phyloP scores from a whole-genome alignment of 2,113 vertebrate species.

The Penelope pileata region DNA sequence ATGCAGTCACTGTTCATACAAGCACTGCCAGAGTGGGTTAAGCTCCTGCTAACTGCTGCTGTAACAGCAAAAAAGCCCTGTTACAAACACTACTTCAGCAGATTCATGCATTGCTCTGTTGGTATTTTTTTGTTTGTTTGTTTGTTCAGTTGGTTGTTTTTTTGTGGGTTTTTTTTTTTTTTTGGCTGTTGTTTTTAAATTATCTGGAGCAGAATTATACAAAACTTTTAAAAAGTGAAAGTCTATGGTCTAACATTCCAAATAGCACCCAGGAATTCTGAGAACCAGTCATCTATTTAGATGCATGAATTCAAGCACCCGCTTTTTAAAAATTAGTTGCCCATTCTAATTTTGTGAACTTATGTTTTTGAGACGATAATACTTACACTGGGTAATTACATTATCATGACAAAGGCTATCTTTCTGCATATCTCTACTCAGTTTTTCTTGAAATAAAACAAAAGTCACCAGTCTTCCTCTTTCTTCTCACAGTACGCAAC shows the following conservation, averaged over 20 bases:
- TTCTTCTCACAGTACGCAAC: not conserved
- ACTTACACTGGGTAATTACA: not conserved
- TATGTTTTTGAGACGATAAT: not conserved
- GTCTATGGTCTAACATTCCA: not conserved
- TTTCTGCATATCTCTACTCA: not conserved
- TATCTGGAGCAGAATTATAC: not conserved
- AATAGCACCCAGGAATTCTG: not conserved
- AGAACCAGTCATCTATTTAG: not conserved
- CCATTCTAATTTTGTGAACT: not conserved
- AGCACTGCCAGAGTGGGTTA: constrained; percentile 10
- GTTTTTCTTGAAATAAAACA: not conserved
- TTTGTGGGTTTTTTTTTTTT: not conserved
- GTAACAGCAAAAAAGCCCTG: constrained; percentile 12
- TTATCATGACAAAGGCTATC: not conserved
- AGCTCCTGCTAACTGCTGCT: constrained; percentile 32
- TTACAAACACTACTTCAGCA: constrained; percentile 14
- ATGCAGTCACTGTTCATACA: constrained; percentile 31
- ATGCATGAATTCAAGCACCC: not conserved
- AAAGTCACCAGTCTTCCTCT: not conserved
- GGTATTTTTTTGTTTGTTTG: not conserved
- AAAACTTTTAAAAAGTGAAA: not conserved
- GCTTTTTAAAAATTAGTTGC: not conserved
- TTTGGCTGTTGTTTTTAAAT: not conserved
- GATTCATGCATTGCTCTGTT: not conserved
- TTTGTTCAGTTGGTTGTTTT: not conserved